These are phyloP conservation scores for Heterotilapia buettikoferi DNA, from an alignment of 2,113 vertebrate species.

Conservation along the genomic window DNA sequence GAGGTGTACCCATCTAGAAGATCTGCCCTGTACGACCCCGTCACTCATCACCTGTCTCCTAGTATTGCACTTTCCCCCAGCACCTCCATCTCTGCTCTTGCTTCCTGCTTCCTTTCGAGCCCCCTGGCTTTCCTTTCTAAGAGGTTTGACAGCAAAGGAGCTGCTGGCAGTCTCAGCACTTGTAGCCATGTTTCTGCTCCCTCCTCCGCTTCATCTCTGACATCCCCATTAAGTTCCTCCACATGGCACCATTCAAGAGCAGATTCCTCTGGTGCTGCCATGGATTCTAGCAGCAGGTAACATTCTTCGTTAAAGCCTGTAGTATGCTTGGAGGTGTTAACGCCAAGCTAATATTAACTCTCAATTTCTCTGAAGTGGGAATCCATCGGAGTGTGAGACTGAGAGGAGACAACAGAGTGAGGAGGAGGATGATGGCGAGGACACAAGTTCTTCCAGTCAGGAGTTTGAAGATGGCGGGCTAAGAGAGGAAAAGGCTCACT, in stretches of 20 bases:
- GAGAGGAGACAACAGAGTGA: conserved; percentile 38
- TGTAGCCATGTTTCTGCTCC: not conserved
- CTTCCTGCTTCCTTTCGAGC: conserved; percentile 66
- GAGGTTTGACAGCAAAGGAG: conserved; percentile 13
- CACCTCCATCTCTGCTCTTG: conserved; percentile 48
- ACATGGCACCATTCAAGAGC: conserved; percentile 11
- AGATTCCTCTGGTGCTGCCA: conserved; percentile 2
- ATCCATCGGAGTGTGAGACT: not conserved
- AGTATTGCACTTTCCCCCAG: conserved; percentile 36
- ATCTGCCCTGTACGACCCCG: conserved; percentile 26
- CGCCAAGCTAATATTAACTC: not conserved
- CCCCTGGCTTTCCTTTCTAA: conserved; percentile 70
- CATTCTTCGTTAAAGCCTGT: not conserved
- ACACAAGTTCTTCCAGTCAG: conserved; percentile 48
- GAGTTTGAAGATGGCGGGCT: conserved; percentile 51
- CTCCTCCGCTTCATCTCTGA: not conserved
- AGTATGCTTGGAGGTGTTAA: not conserved
- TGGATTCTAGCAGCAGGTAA: conserved; percentile 51
- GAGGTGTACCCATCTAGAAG: conserved; percentile 81
- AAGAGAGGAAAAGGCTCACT: conserved; percentile 73
- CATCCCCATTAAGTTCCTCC: conserved; percentile 3
- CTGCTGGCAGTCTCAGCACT: not conserved
- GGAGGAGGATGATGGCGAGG: conserved; percentile 49
- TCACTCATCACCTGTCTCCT: conserved; percentile 1
- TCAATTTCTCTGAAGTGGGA: conserved; percentile 1